Conservation (phyloP, 2,113 vertebrate species). For the Cricetomys ansorgei region DNA sequence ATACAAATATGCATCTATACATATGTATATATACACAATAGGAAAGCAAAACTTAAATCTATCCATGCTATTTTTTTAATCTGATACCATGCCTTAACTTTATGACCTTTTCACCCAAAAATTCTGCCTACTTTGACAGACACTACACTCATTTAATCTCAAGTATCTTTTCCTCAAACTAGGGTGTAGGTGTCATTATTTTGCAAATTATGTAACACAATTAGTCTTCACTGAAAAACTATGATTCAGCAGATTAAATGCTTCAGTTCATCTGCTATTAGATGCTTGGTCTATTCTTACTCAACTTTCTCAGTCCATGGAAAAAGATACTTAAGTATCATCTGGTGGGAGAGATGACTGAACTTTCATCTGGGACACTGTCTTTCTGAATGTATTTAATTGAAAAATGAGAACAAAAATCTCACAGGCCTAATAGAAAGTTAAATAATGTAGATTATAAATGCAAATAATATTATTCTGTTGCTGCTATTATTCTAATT, state of each 20-base stretch:
- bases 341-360: not conserved
- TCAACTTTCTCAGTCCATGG: conserved; percentile 1
- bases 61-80: not conserved
- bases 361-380: not conserved
- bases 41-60: not conserved
- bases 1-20: not conserved
- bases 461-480: not conserved
- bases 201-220: not conserved
- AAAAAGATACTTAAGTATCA: not conserved
- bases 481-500: not conserved
- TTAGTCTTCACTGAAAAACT: conserved; percentile 26
- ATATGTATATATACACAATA: not conserved
- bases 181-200: not conserved
- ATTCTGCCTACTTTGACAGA: conserved; percentile 39
- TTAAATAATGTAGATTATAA: not conserved
- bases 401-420: conserved; percentile 18
- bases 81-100: not conserved
- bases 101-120: conserved; percentile 24
- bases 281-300: not conserved
- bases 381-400: conserved; percentile 1
- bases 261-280: not conserved
- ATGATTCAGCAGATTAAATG: conserved; percentile 28
- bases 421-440: not conserved
- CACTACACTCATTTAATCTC: conserved; percentile 21
- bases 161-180: not conserved